phyloP scores from a whole-genome alignment of 2,113 vertebrate genomes.

The Myotis davidii region DNA sequence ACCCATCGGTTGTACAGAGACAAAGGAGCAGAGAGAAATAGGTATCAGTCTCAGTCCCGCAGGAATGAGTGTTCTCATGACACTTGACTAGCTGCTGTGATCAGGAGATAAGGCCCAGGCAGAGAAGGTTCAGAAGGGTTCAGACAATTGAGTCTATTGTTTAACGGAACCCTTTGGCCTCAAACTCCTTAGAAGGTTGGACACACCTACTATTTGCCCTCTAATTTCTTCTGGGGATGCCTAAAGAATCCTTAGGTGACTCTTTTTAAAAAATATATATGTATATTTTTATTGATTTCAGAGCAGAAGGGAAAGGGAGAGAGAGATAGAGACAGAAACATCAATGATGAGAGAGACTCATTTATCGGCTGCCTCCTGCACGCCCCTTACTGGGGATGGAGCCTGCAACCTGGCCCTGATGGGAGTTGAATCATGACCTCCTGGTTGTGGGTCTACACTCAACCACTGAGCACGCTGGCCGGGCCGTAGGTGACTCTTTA shows the following conservation, averaged over 20 bases:
- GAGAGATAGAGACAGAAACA: too few species aligned
- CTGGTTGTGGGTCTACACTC: too few species aligned
- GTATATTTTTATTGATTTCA: too few species aligned
- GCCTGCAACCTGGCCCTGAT: too few species aligned
- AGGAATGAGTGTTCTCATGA: neutral
- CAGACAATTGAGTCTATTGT: conserved; percentile 43
- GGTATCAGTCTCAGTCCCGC: neutral
- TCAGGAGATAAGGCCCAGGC: neutral
- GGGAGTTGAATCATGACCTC: too few species aligned
- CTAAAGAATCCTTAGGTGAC: neutral
- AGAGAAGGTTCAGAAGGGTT: neutral
- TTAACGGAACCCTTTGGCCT: neutral
- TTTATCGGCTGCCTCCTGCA: too few species aligned
- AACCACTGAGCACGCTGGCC: too few species aligned
- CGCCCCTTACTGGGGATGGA: too few species aligned
- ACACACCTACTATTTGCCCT: neutral
- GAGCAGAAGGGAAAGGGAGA: too few species aligned
- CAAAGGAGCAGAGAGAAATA: neutral
- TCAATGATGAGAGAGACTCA: too few species aligned
- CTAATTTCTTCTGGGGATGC: neutral
- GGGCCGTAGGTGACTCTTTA: too few species aligned
- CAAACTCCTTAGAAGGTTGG: conserved; percentile 41
- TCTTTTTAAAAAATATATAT: too few species aligned
- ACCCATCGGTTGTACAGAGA: neutral
- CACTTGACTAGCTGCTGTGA: neutral